phyloP scores from a whole-genome alignment of 2,888 invertebrate genomes.

The Prenolepis imparis region DNA sequence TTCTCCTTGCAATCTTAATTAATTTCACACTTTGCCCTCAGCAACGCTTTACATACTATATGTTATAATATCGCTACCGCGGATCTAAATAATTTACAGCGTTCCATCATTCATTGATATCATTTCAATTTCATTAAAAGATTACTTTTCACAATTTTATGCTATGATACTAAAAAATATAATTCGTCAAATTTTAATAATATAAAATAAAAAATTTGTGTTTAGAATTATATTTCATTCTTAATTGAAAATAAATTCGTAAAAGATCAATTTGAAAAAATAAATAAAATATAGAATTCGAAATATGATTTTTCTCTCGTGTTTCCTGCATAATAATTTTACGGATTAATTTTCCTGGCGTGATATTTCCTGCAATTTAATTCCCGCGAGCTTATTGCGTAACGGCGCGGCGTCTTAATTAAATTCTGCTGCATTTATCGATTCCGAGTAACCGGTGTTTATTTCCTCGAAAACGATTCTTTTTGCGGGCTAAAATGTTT shows the following conservation, averaged over 20 bases:
- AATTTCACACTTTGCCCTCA: constrained; percentile 11
- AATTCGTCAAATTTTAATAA: not conserved
- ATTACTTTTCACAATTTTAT: not conserved
- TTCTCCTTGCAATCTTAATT: constrained; percentile 58
- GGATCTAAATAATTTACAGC: constrained; percentile 29
- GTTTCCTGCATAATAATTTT: not conserved
- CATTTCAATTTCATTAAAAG: not conserved
- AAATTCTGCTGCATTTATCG: not conserved
- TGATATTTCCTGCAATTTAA: not conserved
- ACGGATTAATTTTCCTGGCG: not conserved
- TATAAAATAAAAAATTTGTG: too few relatives aligned
- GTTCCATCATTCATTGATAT: not conserved
- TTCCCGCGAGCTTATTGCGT: constrained; percentile 5
- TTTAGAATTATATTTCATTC: not conserved
- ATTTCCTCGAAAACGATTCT: constrained; percentile 9
- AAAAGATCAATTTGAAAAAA: not conserved
- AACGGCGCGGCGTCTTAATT: constrained; percentile 34
- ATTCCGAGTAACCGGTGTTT: constrained; percentile 2
- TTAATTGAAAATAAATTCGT: not conserved
- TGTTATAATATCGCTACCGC: constrained; percentile 19
- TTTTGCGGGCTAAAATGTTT: not conserved
- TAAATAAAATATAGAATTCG: not conserved
- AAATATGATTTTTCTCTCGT: not conserved
- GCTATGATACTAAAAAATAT: not conserved
- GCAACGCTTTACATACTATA: constrained; percentile 20